Evolutionary conservation across 2,888 invertebrate species (phyloP).

Genomic region (Drosophila lacicola): DNA sequence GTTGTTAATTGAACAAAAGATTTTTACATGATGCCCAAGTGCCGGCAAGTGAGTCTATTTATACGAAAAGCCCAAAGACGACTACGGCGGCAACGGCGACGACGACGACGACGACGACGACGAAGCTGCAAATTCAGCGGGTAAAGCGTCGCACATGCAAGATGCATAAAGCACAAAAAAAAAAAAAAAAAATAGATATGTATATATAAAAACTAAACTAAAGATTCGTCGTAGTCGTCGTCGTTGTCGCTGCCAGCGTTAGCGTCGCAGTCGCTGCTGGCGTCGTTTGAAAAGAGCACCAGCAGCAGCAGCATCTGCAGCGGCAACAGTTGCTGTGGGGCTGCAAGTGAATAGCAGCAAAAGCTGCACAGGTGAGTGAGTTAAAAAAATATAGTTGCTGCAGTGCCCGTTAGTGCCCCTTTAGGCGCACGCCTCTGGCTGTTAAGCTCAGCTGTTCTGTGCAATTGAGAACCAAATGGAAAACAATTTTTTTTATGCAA

Average conservation of each 20-base stretch:
- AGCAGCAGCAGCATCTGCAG: slow-evolving; percentile 23
- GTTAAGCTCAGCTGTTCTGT: slow-evolving; percentile 45
- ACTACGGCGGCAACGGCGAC: slow-evolving; percentile 8
- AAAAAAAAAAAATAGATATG: slow-evolving; percentile 36
- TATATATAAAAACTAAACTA: slow-evolving; percentile 66
- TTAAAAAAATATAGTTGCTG: slow-evolving; percentile 22
- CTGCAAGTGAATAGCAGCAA: slow-evolving; percentile 41
- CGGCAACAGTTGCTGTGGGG: slow-evolving; percentile 23
- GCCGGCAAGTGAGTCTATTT: slow-evolving; percentile 84
- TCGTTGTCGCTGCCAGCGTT: slow-evolving; percentile 29
- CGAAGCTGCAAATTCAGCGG: slow-evolving; percentile 64
- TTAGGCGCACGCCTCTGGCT: slow-evolving; percentile 40
- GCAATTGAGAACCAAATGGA: slow-evolving; percentile 47
- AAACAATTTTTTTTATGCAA: slow-evolving; percentile 56
- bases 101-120: slow-evolving; percentile 5
- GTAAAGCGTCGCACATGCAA: slow-evolving; percentile 71
- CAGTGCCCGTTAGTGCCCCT: slow-evolving; percentile 10
- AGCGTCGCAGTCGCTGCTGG: slow-evolving; percentile 29
- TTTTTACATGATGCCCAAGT: slow-evolving; percentile 84
- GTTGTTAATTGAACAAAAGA: slow-evolving; percentile 84
- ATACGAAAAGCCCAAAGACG: slow-evolving; percentile 75
- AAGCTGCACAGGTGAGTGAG: slow-evolving; percentile 29
- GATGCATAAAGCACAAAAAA: slow-evolving; percentile 59
- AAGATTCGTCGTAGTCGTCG: slow-evolving; percentile 59
- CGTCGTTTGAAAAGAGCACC: slow-evolving; percentile 63